Conservation (phyloP, 35 echinoderm and acorn worm genomes). For the Eucidaris tribuloides region DNA sequence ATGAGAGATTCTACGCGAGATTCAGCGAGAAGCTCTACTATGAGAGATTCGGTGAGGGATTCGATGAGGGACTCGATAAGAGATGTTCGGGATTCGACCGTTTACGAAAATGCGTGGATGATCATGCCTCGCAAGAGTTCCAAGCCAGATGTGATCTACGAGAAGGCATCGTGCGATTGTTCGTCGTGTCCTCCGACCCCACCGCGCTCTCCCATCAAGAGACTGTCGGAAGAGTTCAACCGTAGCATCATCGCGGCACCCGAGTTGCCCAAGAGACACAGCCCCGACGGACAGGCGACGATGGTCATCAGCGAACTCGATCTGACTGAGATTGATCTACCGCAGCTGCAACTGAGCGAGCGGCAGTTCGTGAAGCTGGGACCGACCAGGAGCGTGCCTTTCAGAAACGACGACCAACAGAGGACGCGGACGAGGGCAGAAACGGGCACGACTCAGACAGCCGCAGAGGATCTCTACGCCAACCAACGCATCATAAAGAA, state of each 20-base stretch:
- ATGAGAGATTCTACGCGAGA: background rate
- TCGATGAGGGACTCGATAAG: background rate
- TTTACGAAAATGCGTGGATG: constrained; percentile 22
- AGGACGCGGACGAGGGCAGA: background rate
- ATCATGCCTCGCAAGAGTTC: background rate
- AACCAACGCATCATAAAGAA: constrained; percentile 8
- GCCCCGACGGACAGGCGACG: background rate
- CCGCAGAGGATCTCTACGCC: background rate
- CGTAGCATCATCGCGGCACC: background rate
- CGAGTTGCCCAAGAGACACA: constrained; percentile 1
- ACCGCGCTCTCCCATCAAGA: constrained; percentile 12
- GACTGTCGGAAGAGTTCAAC: constrained; percentile 6
- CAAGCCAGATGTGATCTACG: background rate
- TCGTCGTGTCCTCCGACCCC: background rate
- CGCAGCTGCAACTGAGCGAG: background rate
- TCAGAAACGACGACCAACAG: no score
- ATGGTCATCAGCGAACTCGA: background rate
- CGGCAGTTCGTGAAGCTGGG: background rate
- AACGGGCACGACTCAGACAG: background rate
- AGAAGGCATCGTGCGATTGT: background rate
- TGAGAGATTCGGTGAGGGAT: constrained; percentile 2
- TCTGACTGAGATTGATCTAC: background rate
- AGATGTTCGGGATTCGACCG: background rate
- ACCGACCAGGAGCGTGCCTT: constrained; percentile 5
- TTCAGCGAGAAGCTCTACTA: no score